These are phyloP conservation scores for Zapornia atra DNA, from an alignment of 2,113 vertebrate genomes.

Conservation along the genomic window DNA sequence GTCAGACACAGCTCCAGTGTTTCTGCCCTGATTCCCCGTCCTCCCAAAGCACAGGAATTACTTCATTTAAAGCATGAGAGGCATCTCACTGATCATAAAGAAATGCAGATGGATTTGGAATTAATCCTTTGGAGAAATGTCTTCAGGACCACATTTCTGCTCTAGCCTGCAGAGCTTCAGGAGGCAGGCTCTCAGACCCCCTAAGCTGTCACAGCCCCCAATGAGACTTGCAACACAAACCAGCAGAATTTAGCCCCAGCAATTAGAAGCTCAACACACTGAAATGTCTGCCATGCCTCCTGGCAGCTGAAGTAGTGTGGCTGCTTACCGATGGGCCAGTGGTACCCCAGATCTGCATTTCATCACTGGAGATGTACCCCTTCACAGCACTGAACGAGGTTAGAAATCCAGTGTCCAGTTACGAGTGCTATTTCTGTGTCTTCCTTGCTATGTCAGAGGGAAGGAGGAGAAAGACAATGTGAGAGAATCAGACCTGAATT, in stretches of 20 bases:
- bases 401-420: not conserved
- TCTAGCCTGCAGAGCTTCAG: not conserved
- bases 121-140: not conserved
- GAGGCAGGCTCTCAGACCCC: not conserved
- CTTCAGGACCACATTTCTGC: not conserved
- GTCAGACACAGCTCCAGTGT: not conserved
- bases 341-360: not conserved
- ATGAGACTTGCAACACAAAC: not conserved
- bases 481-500: not conserved
- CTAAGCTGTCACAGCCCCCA: not conserved
- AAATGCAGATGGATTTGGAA: not conserved
- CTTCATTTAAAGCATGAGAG: not conserved
- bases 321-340: not conserved
- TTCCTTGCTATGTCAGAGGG: not conserved
- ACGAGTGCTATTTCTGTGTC: not conserved
- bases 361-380: not conserved
- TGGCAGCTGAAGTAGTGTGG: not conserved
- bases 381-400: not conserved
- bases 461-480: not conserved
- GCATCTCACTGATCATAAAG: not conserved
- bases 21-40: not conserved
- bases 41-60: not conserved
- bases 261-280: not conserved
- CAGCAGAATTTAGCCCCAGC: not conserved
- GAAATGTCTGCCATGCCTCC: not conserved